These are phyloP conservation scores for Aquatica leii DNA, from an alignment of 2,888 invertebrate genomes.

Conservation along the genomic window DNA sequence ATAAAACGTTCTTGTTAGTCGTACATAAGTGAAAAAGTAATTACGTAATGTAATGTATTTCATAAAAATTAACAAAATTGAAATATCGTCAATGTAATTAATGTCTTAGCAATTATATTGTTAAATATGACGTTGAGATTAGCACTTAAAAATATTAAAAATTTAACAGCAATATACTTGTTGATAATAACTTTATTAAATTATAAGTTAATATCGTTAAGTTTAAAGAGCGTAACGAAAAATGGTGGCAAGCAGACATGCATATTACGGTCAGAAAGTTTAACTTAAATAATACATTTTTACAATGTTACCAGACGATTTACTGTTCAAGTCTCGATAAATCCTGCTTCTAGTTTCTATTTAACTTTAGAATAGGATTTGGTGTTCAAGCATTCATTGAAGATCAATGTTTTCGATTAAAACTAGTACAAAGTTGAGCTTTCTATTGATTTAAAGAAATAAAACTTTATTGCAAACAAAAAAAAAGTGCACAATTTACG, in stretches of 20 bases:
- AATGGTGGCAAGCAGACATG: not conserved
- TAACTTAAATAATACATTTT: conserved; percentile 33
- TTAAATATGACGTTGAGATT: conserved; percentile 35
- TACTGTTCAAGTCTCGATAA: conserved; percentile 43
- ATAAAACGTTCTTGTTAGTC: no score
- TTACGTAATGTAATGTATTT: no score
- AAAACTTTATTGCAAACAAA: conserved; percentile 13
- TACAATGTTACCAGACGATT: conserved; percentile 41
- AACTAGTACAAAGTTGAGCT: conserved; percentile 11
- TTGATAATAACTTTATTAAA: conserved; percentile 17
- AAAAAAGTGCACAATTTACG: conserved; percentile 2
- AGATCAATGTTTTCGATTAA: conserved; percentile 16
- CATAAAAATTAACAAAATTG: not conserved
- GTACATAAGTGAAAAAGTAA: no score
- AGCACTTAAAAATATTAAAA: conserved; percentile 40
- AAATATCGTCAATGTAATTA: conserved; percentile 7
- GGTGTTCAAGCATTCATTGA: conserved; percentile 43
- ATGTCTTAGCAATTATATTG: conserved; percentile 15
- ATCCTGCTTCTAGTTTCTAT: conserved; percentile 48
- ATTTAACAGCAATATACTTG: conserved; percentile 24
- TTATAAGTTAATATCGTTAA: conserved; percentile 20
- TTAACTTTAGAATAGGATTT: conserved; percentile 44
- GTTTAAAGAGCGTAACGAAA: not conserved
- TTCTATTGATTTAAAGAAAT: conserved; percentile 15
- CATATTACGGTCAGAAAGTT: not conserved